Evolutionary conservation across 1,140 invertebrate species (phyloP), one percentile per base, ranked within the genome.

Genomic region (Drosophila navojoa): DNA sequence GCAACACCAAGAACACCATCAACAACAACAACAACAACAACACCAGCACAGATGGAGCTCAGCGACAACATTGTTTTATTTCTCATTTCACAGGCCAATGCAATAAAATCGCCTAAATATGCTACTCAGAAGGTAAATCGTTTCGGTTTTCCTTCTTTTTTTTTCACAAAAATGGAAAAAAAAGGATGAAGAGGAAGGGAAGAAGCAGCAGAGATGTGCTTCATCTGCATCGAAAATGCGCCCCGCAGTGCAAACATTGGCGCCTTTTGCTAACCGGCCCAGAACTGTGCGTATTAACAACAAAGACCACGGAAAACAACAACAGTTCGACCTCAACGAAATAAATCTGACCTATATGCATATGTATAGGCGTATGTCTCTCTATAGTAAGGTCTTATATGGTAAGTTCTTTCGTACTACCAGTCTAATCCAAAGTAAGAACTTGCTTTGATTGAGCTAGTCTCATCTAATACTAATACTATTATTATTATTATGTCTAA

Each of bases 41-140:
- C 45, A 49, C 15, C 29, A 38, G 19, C 54, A 35, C 70, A 57
- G 59, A 75, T 74, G 71, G 75, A 67, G 16, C 52, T 44, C 55
- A 79, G 80, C 80, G 79, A 82, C 80, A 82, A 82, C 79, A 82
- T 84, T 82, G 80, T 82, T 84, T 82, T 85, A 84, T 85, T 85
- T 77, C 81, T 80, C 73, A 85, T 85, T 84, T 84, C 80, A 84
- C 81, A 79, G 72, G 74, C 77, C 77, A 66, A 70, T 67, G 69
- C 80, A 79, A 84, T 84, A 84, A 85, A 84, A 77, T 64, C 68
- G 73, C 64, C 81, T 84, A 70, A 79, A 68, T 77, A 76, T 63
- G 68, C 74, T 66, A 57, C 76, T 66, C 40, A 70, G 59, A 80
- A 76, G 77, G 77, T 80, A 84, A 84, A 79, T 73, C 80, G 76